Evolutionary conservation across 1,140 invertebrate genomes (phyloP).

Genomic region (Drosophila varians): DNA sequence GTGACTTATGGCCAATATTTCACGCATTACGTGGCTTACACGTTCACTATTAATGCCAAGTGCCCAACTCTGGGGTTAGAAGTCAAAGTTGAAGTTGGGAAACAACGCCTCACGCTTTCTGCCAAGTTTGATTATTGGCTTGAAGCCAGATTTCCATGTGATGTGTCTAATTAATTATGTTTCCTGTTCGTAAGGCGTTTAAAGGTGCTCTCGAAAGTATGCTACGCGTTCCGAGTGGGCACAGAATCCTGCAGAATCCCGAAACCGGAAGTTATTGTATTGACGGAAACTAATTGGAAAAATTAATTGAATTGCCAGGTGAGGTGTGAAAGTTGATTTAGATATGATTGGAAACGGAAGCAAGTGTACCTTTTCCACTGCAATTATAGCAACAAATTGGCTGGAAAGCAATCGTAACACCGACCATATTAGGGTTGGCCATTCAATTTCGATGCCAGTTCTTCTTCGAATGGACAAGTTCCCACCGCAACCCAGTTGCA

Average conservation of each 20-base stretch:
- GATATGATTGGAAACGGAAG: constrained; percentile 11
- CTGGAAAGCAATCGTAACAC: constrained; percentile 1
- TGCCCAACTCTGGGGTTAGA: constrained; percentile 6
- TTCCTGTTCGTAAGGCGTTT: constrained; percentile 20
- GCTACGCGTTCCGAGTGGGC: constrained; percentile 5
- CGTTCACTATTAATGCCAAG: constrained; percentile 32
- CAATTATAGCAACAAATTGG: constrained; percentile 31
- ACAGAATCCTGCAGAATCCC: neutral
- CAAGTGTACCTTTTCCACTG: constrained; percentile 5
- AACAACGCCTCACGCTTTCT: constrained; percentile 4
- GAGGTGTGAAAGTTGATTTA: constrained; percentile 56
- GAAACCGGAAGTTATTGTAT: neutral
- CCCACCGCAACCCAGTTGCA: constrained; percentile 11
- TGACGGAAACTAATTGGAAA: constrained; percentile 48
- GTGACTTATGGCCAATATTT: constrained; percentile 50
- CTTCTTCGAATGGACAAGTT: neutral
- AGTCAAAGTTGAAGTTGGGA: constrained; percentile 5
- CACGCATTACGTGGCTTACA: constrained; percentile 52
- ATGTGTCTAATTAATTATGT: constrained; percentile 43
- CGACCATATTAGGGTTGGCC: constrained; percentile 15
- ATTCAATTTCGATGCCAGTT: constrained; percentile 23
- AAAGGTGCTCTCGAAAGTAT: constrained; percentile 34
- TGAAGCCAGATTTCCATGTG: constrained; percentile 9
- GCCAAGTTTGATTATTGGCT: constrained; percentile 42
- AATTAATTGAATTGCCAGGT: constrained; percentile 67